These are phyloP conservation scores for Bimastos eiseni DNA, from an alignment of 2,888 invertebrate genomes.

Conservation along the genomic window DNA sequence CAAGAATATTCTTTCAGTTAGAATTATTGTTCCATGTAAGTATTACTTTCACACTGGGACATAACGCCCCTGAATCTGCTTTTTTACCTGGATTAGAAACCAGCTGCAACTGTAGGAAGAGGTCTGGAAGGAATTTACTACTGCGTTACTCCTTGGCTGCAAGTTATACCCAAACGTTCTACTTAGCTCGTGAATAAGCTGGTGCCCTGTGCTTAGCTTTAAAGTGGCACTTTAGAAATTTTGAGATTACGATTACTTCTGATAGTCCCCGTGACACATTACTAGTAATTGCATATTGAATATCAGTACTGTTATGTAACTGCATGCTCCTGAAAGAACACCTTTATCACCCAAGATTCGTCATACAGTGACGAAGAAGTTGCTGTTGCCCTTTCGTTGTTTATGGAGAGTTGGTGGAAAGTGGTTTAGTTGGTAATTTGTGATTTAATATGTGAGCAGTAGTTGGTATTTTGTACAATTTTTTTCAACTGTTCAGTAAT, in stretches of 20 bases:
- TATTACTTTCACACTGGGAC: not conserved
- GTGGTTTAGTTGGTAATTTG: constrained; percentile 2
- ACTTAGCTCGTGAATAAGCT: too few relatives aligned
- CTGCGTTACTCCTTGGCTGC: not conserved
- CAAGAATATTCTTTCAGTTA: not conserved
- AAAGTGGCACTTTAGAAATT: too few relatives aligned
- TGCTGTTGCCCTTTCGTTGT: not conserved
- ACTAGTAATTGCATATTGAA: not conserved
- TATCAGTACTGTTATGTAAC: not conserved
- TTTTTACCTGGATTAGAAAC: not conserved
- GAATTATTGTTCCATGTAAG: not conserved
- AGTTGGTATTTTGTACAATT: constrained; percentile 13
- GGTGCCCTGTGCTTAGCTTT: too few relatives aligned
- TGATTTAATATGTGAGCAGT: constrained; percentile 13
- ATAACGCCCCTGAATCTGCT: not conserved
- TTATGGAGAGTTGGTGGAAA: not conserved
- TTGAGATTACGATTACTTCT: not conserved
- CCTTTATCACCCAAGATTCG: not conserved
- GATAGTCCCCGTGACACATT: not conserved
- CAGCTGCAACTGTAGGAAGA: not conserved
- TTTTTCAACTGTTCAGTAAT: constrained; percentile 4
- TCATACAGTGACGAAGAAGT: not conserved
- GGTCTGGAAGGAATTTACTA: not conserved
- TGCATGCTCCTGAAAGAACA: not conserved
- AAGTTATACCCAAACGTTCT: not conserved